Evolutionary conservation across 2,888 invertebrate genomes (phyloP), one percentile per base, ranked within the genome.

Genomic region (Apotomis capreana): DNA sequence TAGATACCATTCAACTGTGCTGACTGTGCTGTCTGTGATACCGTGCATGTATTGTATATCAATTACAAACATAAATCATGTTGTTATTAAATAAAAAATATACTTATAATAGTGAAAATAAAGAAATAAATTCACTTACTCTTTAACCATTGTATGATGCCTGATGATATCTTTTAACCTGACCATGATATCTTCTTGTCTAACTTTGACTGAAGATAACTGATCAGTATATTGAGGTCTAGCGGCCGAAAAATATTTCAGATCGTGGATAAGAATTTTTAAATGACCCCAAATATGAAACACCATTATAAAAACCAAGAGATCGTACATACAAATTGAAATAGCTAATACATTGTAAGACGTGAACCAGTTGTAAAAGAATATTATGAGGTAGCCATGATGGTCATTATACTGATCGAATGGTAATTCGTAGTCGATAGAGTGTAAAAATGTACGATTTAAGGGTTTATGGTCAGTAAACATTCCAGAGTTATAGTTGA

Each of bases 281-380:
- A 63, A 10, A 13, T 54, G 63, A 6, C 63, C 63, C 63, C 63
- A 63, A 40, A 63, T 63, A 63, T 63, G 63, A 37, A 63, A 63
- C 37, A 63, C 40, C 10, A 63, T 54, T 5, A 40, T 13, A 40
- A 63, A 54, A 13, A 63, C 52, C 6, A 63, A 54, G 13, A 52
- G 52, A 5, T 63, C 63, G 40, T 40, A 54, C 8, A 52, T 63
- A 52, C 63, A 63, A 54, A 63, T 10, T 4, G 52, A 52, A 5
- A 15, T 40, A 54, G 37, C 36, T 40, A n/a, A n/a, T n/a, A 10
- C 63, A n/a, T 63, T 63, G 13, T 54, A 63, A 1, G 52, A 54
- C 0, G 4, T 40, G 40, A 54, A 63, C 37, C 52, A 52, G 10
- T 54, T 63, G 5, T 54, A 54, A 54, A 63, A 10, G 9, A 63